Percentiles rank a stretch among this genome's conserved stretches.
Evolutionary conservation across 2,797 vertebrate genomes (phyloP).

Genomic region (Acridotheres tristis): DNA sequence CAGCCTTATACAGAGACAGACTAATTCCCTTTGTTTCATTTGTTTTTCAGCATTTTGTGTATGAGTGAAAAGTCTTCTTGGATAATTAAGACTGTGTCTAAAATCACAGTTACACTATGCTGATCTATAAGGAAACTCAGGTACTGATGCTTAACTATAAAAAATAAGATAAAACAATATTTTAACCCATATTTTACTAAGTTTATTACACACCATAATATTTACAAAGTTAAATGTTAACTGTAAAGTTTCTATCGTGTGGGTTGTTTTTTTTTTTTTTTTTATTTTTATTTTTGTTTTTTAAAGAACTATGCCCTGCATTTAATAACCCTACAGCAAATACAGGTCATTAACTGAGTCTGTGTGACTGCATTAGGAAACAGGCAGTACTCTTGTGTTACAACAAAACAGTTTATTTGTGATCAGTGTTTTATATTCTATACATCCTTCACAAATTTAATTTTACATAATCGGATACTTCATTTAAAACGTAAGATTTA

Average conservation of each 20-base stretch:
- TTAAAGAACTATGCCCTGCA: slow-evolving; percentile 72
- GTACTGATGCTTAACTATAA: slow-evolving; percentile 72
- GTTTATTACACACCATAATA: slow-evolving; percentile 76
- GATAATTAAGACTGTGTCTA: slow-evolving; percentile 59
- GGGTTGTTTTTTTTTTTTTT: background rate
- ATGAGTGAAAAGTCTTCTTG: slow-evolving; percentile 62
- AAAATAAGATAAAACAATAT: slow-evolving; percentile 76
- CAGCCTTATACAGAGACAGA: slow-evolving; percentile 32
- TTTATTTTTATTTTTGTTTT: background rate
- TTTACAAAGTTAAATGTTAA: slow-evolving; percentile 79
- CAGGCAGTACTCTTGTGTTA: slow-evolving; percentile 85
- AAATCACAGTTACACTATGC: slow-evolving; percentile 58
- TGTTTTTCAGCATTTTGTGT: slow-evolving; percentile 65
- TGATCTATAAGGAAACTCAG: slow-evolving; percentile 65
- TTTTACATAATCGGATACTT: slow-evolving; percentile 87
- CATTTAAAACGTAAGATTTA: slow-evolving; percentile 83
- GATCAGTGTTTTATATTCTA: slow-evolving; percentile 88
- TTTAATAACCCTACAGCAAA: slow-evolving; percentile 73
- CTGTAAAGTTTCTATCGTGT: slow-evolving; percentile 69
- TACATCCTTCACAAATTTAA: slow-evolving; percentile 95
- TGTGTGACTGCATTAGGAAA: slow-evolving; percentile 81
- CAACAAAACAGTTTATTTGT: slow-evolving; percentile 92
- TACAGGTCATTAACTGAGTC: slow-evolving; percentile 70
- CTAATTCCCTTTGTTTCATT: slow-evolving; percentile 51
- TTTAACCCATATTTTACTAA: slow-evolving; percentile 74